Conservation (phyloP, 2,797 vertebrate species). For the Lepidocolaptes lacrymiger region DNA sequence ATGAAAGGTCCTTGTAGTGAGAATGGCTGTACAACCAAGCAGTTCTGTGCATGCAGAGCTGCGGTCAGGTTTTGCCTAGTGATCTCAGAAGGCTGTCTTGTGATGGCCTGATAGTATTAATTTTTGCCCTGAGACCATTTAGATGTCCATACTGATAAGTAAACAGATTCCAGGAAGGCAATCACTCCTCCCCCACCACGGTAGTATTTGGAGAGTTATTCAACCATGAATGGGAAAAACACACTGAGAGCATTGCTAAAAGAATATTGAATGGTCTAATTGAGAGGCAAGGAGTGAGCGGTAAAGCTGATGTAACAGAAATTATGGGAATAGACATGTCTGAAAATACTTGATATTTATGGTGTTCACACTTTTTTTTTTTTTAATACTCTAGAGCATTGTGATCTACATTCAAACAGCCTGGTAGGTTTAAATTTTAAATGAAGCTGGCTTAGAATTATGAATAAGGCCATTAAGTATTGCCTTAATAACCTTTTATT, state of each 20-base stretch:
- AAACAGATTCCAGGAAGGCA: slow-evolving; percentile 33
- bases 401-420: background rate
- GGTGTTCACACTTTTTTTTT: background rate
- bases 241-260: background rate
- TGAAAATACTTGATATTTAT: slow-evolving; percentile 25
- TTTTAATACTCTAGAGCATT: background rate
- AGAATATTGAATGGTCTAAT: slow-evolving; percentile 29
- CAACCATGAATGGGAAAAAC: background rate
- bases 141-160: slow-evolving; percentile 8
- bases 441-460: slow-evolving; percentile 28
- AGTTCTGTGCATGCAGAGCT: background rate
- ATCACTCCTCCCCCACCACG: background rate
- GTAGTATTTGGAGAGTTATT: background rate
- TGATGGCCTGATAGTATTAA: background rate
- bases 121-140: background rate
- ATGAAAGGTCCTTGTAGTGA: background rate
- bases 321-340: background rate
- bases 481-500: slow-evolving; percentile 18
- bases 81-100: background rate
- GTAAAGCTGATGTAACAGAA: slow-evolving; percentile 38
- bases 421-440: slow-evolving; percentile 43
- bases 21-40: background rate
- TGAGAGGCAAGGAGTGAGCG: background rate
- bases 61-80: background rate
- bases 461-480: slow-evolving; percentile 33